Conservation (phyloP, 2,888 invertebrate species). For the Drosophila prostipennis region DNA sequence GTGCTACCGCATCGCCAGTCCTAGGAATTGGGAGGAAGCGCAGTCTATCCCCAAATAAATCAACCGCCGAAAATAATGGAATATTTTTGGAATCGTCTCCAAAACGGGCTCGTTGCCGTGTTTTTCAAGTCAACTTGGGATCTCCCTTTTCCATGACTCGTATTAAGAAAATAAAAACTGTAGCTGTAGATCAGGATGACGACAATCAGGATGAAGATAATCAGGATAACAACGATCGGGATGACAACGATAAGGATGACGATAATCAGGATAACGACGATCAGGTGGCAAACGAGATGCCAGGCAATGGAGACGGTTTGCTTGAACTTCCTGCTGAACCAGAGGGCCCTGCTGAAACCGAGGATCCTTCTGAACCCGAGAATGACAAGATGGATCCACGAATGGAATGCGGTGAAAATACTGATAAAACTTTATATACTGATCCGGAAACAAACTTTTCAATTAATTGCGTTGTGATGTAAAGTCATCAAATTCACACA, state of each 20-base stretch:
- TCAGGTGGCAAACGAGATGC: background rate
- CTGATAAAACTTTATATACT: too few species aligned
- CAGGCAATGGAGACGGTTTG: background rate
- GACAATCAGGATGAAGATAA: background rate
- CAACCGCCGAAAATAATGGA: background rate
- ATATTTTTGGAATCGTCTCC: background rate
- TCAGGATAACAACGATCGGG: background rate
- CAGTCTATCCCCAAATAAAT: background rate
- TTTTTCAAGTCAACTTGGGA: background rate
- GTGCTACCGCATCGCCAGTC: background rate
- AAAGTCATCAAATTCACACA: too few species aligned
- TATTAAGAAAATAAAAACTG: background rate
- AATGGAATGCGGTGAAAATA: too few species aligned
- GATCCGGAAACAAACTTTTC: too few species aligned
- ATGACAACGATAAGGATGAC: background rate
- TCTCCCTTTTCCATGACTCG: conserved; percentile 1
- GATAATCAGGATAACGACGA: background rate
- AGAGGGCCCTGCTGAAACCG: background rate
- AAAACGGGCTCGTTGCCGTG: background rate
- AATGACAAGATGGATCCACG: too few species aligned
- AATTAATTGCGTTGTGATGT: too few species aligned
- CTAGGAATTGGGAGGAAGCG: background rate
- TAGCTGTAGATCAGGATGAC: background rate
- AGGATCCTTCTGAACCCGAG: background rate
- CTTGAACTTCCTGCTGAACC: background rate